Evolutionary conservation across 1,140 invertebrate species (phyloP).

Genomic region (Orchesella cincta): DNA sequence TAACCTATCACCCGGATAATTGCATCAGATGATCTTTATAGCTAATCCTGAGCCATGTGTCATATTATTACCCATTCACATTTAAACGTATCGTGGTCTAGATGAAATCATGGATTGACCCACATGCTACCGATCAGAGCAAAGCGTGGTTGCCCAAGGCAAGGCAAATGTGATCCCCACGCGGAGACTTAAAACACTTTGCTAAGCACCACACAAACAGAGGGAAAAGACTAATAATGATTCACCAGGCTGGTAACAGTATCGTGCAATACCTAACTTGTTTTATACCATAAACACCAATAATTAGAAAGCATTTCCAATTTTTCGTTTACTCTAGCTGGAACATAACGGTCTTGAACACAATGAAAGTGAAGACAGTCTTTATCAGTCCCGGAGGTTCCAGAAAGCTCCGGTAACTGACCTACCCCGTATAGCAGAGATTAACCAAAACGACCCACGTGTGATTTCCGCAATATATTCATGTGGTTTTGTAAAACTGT

Average conservation of each 20-base stretch:
- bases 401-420: not conserved
- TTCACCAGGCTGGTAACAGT: conserved; percentile 1
- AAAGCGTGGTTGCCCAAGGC: not conserved
- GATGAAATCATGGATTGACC: too few relatives aligned
- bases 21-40: too few relatives aligned
- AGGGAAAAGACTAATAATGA: not conserved
- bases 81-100: too few relatives aligned
- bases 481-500: too few relatives aligned
- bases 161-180: not conserved
- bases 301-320: not conserved
- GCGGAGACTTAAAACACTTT: not conserved
- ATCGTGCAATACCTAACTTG: too few relatives aligned
- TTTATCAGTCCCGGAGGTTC: not conserved
- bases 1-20: too few relatives aligned
- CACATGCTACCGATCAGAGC: too few relatives aligned
- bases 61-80: too few relatives aligned
- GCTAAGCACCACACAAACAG: not conserved
- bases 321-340: not conserved
- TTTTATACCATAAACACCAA: not conserved
- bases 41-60: too few relatives aligned
- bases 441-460: not conserved
- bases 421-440: not conserved
- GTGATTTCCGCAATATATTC: too few relatives aligned
- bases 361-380: not conserved
- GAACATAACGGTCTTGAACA: not conserved